phyloP scores from a whole-genome alignment of 64 coral and sea anemone species.

The Actinia equina region DNA sequence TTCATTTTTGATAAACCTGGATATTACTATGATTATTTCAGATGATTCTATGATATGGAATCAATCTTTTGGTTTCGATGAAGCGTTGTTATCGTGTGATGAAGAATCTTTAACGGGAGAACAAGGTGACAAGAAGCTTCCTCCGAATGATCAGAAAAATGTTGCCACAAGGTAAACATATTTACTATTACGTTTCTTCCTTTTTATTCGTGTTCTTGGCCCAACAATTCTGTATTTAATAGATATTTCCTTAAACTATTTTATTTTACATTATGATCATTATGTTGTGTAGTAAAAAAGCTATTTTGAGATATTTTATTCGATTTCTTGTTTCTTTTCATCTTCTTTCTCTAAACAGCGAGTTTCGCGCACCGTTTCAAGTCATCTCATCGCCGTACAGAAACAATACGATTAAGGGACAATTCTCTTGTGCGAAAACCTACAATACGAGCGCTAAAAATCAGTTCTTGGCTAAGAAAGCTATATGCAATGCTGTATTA shows the following conservation, averaged over 20 bases:
- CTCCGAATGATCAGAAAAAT: background rate
- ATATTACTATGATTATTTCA: slow-evolving; percentile 5
- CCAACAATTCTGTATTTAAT: background rate
- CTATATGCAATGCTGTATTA: background rate
- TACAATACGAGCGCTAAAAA: background rate
- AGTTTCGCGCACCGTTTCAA: background rate
- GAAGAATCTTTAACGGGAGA: slow-evolving; percentile 63
- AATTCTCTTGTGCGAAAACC: background rate
- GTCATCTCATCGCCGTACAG: background rate
- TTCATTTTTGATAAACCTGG: background rate
- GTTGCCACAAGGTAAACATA: background rate
- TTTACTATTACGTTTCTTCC: background rate
- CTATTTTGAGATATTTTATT: background rate
- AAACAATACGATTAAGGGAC: background rate
- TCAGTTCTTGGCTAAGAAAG: background rate
- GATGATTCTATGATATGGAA: slow-evolving; percentile 95
- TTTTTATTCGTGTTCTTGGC: background rate
- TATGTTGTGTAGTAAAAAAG: too few relatives aligned
- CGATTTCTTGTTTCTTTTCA: background rate
- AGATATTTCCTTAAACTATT: background rate
- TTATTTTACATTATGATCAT: too few relatives aligned
- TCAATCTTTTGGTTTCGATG: slow-evolving; percentile 90
- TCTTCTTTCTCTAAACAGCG: too few relatives aligned
- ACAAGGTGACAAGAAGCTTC: slow-evolving; percentile 1
- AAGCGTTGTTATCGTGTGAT: slow-evolving; percentile 69